Conservation (phyloP, 2,113 vertebrate genomes). For the Cyprinodon variegatus region DNA sequence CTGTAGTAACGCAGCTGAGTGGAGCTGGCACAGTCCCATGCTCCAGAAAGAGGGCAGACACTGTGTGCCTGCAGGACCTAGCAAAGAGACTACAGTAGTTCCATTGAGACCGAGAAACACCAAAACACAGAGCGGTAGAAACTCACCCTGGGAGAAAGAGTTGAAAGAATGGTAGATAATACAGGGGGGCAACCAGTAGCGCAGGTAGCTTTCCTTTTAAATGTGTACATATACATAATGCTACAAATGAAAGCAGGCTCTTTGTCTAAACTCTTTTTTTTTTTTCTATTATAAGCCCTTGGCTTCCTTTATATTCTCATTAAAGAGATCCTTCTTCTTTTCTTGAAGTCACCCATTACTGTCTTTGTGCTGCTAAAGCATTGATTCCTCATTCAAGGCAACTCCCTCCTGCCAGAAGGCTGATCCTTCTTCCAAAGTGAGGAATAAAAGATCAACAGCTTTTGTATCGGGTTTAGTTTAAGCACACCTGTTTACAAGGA, state of each 20-base stretch:
- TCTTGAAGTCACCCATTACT: background rate
- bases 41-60: slow-evolving; percentile 55
- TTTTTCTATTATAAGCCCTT: background rate
- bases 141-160: slow-evolving; percentile 56
- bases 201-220: slow-evolving; percentile 3
- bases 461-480: background rate
- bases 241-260: background rate
- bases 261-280: background rate
- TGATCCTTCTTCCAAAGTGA: slow-evolving; percentile 3
- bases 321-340: background rate
- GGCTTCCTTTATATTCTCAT: background rate
- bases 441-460: slow-evolving; percentile 12
- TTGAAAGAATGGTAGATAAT: slow-evolving; percentile 26
- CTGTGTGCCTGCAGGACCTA: slow-evolving; percentile 66
- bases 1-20: slow-evolving; percentile 39
- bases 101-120: slow-evolving; percentile 54
- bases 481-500: background rate
- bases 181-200: background rate
- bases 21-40: slow-evolving; percentile 28
- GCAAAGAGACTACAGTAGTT: slow-evolving; percentile 69
- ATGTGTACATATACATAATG: background rate
- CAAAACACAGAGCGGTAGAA: slow-evolving; percentile 56
- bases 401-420: background rate
- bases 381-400: slow-evolving; percentile 2
- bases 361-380: slow-evolving; percentile 10